Conservation (phyloP, 2,888 invertebrate genomes). For the Drosophila borborema region DNA sequence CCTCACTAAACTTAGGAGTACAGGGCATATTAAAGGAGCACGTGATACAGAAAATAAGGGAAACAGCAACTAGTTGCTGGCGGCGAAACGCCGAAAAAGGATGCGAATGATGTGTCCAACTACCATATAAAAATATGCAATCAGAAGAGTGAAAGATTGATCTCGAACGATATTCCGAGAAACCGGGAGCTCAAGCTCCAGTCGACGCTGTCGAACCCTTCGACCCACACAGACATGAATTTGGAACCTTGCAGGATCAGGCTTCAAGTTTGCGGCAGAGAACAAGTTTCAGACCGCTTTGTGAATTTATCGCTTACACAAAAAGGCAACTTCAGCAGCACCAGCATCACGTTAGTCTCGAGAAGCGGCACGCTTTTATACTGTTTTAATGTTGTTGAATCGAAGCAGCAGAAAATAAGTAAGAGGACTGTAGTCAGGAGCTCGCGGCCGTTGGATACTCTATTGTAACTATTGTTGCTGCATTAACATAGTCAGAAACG, state of each 20-base stretch:
- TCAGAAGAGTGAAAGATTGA: constrained; percentile 82
- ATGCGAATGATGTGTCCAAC: constrained; percentile 72
- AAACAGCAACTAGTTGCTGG: constrained; percentile 38
- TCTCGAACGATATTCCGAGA: constrained; percentile 83
- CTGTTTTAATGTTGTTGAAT: constrained; percentile 30
- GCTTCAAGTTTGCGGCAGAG: constrained; percentile 24
- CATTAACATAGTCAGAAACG: not conserved
- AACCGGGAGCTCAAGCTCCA: constrained; percentile 55
- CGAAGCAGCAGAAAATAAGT: constrained; percentile 15
- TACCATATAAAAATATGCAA: constrained; percentile 83
- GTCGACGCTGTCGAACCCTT: constrained; percentile 41
- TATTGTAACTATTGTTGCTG: not conserved
- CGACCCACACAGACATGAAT: constrained; percentile 33
- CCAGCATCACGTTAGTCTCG: not conserved
- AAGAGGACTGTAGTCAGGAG: not conserved
- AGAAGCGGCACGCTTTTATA: constrained; percentile 28
- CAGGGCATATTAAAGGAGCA: constrained; percentile 26
- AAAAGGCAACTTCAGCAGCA: constrained; percentile 29
- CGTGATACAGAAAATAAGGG: constrained; percentile 40
- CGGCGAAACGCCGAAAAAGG: constrained; percentile 71
- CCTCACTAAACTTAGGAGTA: not conserved
- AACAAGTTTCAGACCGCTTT: constrained; percentile 48
- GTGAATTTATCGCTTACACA: constrained; percentile 60
- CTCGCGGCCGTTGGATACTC: constrained; percentile 11
- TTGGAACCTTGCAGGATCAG: constrained; percentile 42